These are phyloP conservation scores for Salvelinus namaycush DNA, from an alignment of 2,113 vertebrate genomes.

Conservation along the genomic window DNA sequence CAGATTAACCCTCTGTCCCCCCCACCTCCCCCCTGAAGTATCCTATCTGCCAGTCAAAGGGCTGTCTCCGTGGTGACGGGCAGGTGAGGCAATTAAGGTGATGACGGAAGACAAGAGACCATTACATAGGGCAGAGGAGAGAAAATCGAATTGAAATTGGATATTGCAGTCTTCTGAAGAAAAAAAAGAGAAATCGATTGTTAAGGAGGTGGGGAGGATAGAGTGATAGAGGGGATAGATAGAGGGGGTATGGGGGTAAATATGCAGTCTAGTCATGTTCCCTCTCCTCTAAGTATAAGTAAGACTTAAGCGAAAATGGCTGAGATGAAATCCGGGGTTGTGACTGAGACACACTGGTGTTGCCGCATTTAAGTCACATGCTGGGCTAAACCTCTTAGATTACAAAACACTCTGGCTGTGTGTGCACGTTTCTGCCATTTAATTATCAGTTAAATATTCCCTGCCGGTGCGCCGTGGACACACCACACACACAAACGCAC, in stretches of 20 bases:
- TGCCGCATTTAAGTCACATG: constrained; percentile 43
- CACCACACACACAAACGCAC: not conserved
- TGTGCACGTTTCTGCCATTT: constrained; percentile 49
- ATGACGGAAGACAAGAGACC: constrained; percentile 53
- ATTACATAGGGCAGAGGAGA: constrained; percentile 37
- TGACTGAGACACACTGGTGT: constrained; percentile 16
- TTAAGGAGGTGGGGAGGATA: constrained; percentile 7
- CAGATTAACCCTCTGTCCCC: not conserved
- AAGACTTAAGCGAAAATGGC: constrained; percentile 57
- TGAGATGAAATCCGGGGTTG: constrained; percentile 55
- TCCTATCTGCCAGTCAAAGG: constrained; percentile 18
- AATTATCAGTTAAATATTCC: constrained; percentile 47
- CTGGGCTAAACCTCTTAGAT: constrained; percentile 60
- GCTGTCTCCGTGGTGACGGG: constrained; percentile 27
- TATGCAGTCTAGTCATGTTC: constrained; percentile 46
- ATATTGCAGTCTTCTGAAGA: constrained; percentile 38
- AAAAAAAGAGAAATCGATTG: not conserved
- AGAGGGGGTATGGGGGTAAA: constrained; percentile 27
- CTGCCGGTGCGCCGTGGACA: constrained; percentile 8
- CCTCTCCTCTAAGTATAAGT: constrained; percentile 9
- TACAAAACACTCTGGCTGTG: constrained; percentile 54
- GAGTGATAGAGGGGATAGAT: not conserved
- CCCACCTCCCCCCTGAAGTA: not conserved
- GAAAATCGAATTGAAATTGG: constrained; percentile 64
- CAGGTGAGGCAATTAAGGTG: constrained; percentile 52